Evolutionary conservation across 2,113 vertebrate species (phyloP).

Genomic region (Lepisosteus osseus): DNA sequence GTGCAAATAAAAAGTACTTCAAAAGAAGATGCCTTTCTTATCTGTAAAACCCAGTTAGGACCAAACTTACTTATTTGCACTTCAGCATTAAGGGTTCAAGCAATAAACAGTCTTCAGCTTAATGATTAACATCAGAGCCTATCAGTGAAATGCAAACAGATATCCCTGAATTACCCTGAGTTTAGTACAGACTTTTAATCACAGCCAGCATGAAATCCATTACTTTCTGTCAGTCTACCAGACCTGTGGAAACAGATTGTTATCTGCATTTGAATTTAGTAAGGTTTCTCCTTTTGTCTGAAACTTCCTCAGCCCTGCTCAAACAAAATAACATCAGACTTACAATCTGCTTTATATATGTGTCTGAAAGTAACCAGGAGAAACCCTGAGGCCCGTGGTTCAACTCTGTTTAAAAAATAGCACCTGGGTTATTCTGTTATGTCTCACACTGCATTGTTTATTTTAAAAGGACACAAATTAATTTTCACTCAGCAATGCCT

Average conservation of each 20-base stretch:
- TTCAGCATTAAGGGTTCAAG: background rate
- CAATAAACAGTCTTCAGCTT: constrained; percentile 11
- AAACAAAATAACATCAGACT: background rate
- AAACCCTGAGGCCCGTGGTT: background rate
- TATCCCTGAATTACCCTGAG: constrained; percentile 78
- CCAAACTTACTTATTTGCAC: no score
- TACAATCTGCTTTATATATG: background rate
- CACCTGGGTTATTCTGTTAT: background rate
- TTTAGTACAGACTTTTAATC: constrained; percentile 70
- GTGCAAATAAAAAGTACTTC: no score
- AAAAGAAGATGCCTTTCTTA: no score
- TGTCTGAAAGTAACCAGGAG: background rate
- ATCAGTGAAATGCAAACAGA: constrained; percentile 69
- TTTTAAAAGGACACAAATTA: background rate
- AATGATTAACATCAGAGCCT: constrained; percentile 66
- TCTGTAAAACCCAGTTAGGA: no score
- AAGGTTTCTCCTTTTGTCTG: constrained; percentile 57
- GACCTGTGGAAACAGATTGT: constrained; percentile 67
- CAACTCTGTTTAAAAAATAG: background rate
- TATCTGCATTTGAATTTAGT: constrained; percentile 63
- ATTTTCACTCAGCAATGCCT: background rate
- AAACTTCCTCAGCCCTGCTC: constrained; percentile 29
- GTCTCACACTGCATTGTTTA: no score
- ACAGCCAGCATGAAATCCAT: constrained; percentile 76
- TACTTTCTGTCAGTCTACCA: constrained; percentile 70